Percentiles rank a stretch among this genome's conserved stretches.
These are phyloP conservation scores for Lasioglossum calceatum DNA, from an alignment of 2,888 invertebrate genomes.

Conservation along the genomic window DNA sequence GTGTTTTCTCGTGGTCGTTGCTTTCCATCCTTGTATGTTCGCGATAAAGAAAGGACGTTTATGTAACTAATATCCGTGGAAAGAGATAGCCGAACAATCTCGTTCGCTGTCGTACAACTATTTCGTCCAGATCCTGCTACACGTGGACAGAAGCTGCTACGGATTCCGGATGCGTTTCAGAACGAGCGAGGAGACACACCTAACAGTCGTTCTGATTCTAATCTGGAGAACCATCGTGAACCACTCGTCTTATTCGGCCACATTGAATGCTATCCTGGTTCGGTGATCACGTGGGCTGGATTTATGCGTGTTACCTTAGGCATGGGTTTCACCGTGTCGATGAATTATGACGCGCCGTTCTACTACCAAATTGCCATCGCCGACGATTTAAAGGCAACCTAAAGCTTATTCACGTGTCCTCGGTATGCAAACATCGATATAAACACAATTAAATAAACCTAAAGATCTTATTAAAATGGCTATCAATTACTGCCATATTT, in stretches of 20 bases:
- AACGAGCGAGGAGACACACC: slow-evolving; percentile 76
- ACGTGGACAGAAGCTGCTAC: slow-evolving; percentile 72
- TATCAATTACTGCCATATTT: slow-evolving; percentile 1
- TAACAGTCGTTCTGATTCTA: slow-evolving; percentile 77
- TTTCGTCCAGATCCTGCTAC: slow-evolving; percentile 39
- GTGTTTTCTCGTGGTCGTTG: neutral
- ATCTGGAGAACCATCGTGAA: slow-evolving; percentile 77
- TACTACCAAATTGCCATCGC: slow-evolving; percentile 27
- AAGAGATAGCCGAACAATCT: slow-evolving; percentile 15
- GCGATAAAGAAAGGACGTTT: slow-evolving; percentile 16
- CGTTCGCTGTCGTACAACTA: slow-evolving; percentile 41
- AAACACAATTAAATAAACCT: slow-evolving; percentile 1
- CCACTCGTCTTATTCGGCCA: slow-evolving; percentile 73
- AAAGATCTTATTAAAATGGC: neutral
- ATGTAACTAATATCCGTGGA: neutral
- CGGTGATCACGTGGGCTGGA: slow-evolving; percentile 45
- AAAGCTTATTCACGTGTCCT: slow-evolving; percentile 1
- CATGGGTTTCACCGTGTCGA: slow-evolving; percentile 34
- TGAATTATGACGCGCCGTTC: slow-evolving; percentile 25
- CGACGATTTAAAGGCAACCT: slow-evolving; percentile 22
- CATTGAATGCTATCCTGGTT: slow-evolving; percentile 64
- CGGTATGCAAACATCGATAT: slow-evolving; percentile 5
- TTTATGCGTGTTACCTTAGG: slow-evolving; percentile 43
- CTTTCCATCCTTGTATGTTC: neutral
- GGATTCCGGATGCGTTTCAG: slow-evolving; percentile 77